phyloP scores from a whole-genome alignment of 2,797 vertebrate species.

The Liparis tanakae region DNA sequence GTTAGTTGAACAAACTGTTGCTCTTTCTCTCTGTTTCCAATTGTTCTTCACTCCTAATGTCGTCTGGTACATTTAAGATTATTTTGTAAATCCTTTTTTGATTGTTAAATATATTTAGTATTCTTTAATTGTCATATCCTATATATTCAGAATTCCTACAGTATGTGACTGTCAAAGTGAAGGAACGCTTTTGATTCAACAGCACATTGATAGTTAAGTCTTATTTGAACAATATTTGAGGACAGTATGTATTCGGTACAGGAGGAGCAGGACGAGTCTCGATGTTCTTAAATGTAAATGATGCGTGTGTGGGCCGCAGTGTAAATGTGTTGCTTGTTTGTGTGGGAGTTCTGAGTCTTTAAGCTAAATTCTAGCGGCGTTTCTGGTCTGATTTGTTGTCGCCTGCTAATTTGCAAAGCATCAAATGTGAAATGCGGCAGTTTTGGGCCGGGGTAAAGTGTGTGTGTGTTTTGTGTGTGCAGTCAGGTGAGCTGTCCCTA shows the following conservation, averaged over 20 bases:
- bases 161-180: background rate
- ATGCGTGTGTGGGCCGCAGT: conserved; percentile 52
- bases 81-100: background rate
- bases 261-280: conserved; percentile 25
- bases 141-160: background rate
- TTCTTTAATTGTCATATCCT: background rate
- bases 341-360: conserved; percentile 40
- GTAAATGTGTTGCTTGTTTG: conserved; percentile 49
- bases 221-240: conserved; percentile 11
- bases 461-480: conserved; percentile 35
- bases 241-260: conserved; percentile 9
- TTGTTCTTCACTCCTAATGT: conserved; percentile 14
- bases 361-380: conserved; percentile 21
- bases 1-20: conserved; percentile 75
- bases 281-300: conserved; percentile 53
- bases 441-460: background rate
- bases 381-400: conserved; percentile 26
- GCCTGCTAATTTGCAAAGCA: conserved; percentile 11
- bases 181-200: background rate
- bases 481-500: conserved; percentile 91
- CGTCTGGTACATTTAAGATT: background rate
- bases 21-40: background rate
- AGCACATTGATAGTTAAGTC: conserved; percentile 1
- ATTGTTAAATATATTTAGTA: conserved; percentile 1
- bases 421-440: background rate